Conservation (phyloP, 1,140 invertebrate genomes). For the Calycopis cecrops region DNA sequence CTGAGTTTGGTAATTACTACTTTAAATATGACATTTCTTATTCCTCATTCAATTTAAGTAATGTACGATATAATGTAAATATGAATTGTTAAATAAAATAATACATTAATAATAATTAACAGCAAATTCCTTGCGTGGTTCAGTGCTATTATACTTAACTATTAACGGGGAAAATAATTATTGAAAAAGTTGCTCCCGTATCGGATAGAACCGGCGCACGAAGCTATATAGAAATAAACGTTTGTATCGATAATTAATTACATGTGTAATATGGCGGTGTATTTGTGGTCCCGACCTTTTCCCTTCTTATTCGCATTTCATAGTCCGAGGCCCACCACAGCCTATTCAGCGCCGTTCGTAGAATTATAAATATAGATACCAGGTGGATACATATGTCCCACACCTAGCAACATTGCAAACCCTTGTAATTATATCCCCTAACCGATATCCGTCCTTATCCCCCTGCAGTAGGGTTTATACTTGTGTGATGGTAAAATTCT, state of each 20-base stretch:
- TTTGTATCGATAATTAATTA: slow-evolving; percentile 7
- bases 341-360: slow-evolving; percentile 21
- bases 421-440: slow-evolving; percentile 9
- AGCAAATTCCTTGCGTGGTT: too few species aligned
- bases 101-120: too few species aligned
- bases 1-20: too few species aligned
- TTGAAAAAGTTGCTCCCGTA: too few species aligned
- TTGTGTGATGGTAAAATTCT: neutral
- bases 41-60: too few species aligned
- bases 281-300: slow-evolving; percentile 3
- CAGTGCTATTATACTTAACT: too few species aligned
- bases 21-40: too few species aligned
- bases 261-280: slow-evolving; percentile 1
- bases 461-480: neutral
- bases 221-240: neutral
- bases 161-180: too few species aligned
- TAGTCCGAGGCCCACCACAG: neutral
- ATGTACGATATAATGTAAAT: too few species aligned
- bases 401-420: slow-evolving; percentile 6
- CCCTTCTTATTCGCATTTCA: neutral
- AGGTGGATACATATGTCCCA: slow-evolving; percentile 27
- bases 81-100: too few species aligned
- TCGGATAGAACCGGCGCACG: too few species aligned
- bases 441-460: neutral
- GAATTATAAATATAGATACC: slow-evolving; percentile 25